Base-by-base conservation (phyloP, 2,888 invertebrate genomes). In the Dyspetes luteomarginatus region DNA sequence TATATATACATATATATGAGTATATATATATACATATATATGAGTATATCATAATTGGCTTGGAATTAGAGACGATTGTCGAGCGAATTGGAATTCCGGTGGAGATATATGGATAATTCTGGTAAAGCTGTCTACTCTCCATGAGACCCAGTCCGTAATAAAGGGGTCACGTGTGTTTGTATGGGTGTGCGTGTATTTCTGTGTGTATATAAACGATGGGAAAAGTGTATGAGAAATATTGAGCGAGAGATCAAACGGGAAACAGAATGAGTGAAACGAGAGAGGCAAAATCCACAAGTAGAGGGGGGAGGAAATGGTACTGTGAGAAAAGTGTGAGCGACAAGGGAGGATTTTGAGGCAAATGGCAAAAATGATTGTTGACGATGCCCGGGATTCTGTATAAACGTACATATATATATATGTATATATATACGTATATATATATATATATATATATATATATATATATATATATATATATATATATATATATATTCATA, bases 41-140 rank as follows among this genome's bases (percentile, higher is more conserved):
- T 36, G 30, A 56, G 28, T 62, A 56, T 41, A 52, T 71, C 30
- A 75, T 83, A 75, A 85, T 85, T 79, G 80, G 76, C 76, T 78
- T 36, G 75, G 72, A 82, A 82, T 85, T 81, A 68, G 67, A 68
- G 62, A 58, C 73, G 81, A 83, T 82, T 78, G 76, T 75, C 65
- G 74, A 72, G 65, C 26, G 43, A 74, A 69, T 74, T 69, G 79
- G 62, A 72, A 80, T 76, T 68, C 77, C 60, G 19, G 7, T 41
- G 22, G 30, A 26, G 41, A 68, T 30, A 26, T 43, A 48, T 9
- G 4, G 9, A 41, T 26, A 9, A n/a, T 4, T 1, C 5, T 43
- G 43, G 4, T 24, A 62, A 60, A 60, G 4, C 5, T n/a, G n/a
- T n/a, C n/a, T 4, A 41, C 7, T 36, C 12, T 60, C 60, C 15